phyloP scores from a whole-genome alignment of 2,888 invertebrate species.

The Andrena camellia region DNA sequence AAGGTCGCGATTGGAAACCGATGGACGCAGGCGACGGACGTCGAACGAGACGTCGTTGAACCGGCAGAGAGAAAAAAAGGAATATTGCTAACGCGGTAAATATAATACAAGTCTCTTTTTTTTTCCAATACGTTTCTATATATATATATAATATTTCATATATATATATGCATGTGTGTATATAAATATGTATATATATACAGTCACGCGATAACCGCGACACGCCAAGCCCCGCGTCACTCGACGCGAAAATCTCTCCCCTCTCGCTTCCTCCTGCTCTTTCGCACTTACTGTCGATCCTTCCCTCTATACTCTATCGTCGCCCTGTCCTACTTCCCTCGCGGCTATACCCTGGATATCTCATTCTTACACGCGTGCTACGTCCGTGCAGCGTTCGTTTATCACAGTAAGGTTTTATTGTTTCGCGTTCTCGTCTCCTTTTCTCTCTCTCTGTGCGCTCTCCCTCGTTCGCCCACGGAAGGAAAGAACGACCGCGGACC shows the following conservation, averaged over 20 bases:
- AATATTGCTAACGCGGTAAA: slow-evolving; percentile 48
- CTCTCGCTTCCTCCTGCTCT: no score
- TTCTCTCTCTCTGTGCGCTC: background rate
- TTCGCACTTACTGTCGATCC: background rate
- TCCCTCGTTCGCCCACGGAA: background rate
- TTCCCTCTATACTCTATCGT: background rate
- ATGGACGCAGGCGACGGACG: slow-evolving; percentile 14
- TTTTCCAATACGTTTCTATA: slow-evolving; percentile 23
- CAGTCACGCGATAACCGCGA: slow-evolving; percentile 23
- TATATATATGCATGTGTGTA: slow-evolving; percentile 5
- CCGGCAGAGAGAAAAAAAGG: slow-evolving; percentile 15
- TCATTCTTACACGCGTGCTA: slow-evolving; percentile 34
- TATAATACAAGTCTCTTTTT: slow-evolving; percentile 56
- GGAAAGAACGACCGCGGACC: slow-evolving; percentile 18
- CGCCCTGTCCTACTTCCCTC: slow-evolving; percentile 23
- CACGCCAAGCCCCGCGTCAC: background rate
- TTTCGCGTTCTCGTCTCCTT: slow-evolving; percentile 14
- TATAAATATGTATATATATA: slow-evolving; percentile 27
- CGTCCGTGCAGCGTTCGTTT: slow-evolving; percentile 38
- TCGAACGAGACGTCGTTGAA: slow-evolving; percentile 41
- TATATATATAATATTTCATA: slow-evolving; percentile 24
- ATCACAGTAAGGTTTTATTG: slow-evolving; percentile 61
- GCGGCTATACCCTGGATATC: slow-evolving; percentile 47
- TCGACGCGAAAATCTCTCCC: background rate
- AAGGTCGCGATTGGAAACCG: slow-evolving; percentile 15